Evolutionary conservation across 2,113 vertebrate genomes (phyloP).

Genomic region (Pipra filicauda): DNA sequence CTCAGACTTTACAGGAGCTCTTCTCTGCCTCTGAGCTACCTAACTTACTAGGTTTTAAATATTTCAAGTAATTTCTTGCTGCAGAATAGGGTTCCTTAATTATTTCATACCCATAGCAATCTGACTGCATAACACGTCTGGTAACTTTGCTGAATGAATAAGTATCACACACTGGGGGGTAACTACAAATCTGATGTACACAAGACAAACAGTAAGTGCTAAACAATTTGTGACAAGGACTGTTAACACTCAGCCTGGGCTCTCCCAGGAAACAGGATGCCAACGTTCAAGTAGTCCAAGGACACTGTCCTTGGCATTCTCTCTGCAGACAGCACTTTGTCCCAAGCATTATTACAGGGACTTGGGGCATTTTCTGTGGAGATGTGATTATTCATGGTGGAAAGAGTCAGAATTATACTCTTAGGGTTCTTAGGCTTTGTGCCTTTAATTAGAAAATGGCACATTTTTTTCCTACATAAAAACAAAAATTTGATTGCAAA

Average conservation of each 20-base stretch:
- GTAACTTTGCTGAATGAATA: background rate
- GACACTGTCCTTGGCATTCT: background rate
- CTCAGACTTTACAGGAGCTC: background rate
- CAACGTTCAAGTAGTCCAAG: background rate
- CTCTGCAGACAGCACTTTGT: background rate
- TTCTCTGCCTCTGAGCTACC: background rate
- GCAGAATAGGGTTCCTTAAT: background rate
- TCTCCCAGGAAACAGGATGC: background rate
- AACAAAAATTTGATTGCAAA: background rate
- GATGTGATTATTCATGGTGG: background rate
- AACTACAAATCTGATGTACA: background rate
- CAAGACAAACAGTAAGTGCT: background rate
- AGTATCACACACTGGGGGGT: too few species aligned
- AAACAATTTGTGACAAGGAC: background rate
- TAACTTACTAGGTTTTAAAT: background rate
- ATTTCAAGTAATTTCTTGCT: background rate
- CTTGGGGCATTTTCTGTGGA: background rate
- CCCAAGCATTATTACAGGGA: background rate
- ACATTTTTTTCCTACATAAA: background rate
- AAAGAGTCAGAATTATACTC: background rate
- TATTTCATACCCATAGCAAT: fast-evolving
- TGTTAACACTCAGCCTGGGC: background rate
- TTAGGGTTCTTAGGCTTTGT: background rate
- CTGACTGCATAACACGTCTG: background rate
- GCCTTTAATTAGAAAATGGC: background rate